phyloP scores from a whole-genome alignment of 2,797 vertebrate species.

The Kryptolebias ocellatus region DNA sequence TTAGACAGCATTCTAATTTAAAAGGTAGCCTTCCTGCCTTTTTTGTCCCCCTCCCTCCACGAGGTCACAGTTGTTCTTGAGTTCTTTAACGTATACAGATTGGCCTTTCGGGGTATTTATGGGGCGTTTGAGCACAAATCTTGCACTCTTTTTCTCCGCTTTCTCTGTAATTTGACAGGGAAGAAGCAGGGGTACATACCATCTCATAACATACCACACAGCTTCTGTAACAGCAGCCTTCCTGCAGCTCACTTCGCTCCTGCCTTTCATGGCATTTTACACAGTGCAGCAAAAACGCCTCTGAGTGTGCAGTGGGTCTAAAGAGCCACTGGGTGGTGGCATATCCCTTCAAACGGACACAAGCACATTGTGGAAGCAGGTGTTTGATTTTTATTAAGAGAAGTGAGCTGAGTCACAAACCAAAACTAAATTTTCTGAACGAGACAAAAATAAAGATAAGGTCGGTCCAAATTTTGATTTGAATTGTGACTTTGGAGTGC shows the following conservation, averaged over 20 bases:
- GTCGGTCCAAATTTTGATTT: background rate
- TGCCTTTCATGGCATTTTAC: background rate
- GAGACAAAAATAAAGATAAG: background rate
- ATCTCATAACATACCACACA: slow-evolving; percentile 13
- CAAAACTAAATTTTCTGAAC: slow-evolving; percentile 6
- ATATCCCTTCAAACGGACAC: slow-evolving; percentile 23
- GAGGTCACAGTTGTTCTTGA: slow-evolving; percentile 23
- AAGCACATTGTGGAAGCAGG: slow-evolving; percentile 20
- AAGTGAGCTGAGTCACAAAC: background rate
- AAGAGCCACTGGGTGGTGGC: slow-evolving; percentile 63
- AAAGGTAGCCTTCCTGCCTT: slow-evolving; percentile 32
- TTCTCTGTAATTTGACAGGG: slow-evolving; percentile 10
- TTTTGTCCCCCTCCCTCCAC: slow-evolving; percentile 32
- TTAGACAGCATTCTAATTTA: slow-evolving; percentile 57
- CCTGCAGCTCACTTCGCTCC: slow-evolving; percentile 19
- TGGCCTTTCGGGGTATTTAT: slow-evolving; percentile 18
- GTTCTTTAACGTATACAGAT: slow-evolving; percentile 8
- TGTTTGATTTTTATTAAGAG: slow-evolving; percentile 18
- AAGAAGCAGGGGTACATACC: background rate
- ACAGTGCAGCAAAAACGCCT: background rate
- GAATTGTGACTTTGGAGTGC: background rate
- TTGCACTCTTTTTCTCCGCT: background rate
- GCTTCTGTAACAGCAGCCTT: slow-evolving; percentile 23
- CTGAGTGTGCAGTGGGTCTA: slow-evolving; percentile 26
- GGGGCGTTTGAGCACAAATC: slow-evolving; percentile 18